Base-by-base conservation (phyloP, 2,113 vertebrate species). In the Lophius piscatorius region DNA sequence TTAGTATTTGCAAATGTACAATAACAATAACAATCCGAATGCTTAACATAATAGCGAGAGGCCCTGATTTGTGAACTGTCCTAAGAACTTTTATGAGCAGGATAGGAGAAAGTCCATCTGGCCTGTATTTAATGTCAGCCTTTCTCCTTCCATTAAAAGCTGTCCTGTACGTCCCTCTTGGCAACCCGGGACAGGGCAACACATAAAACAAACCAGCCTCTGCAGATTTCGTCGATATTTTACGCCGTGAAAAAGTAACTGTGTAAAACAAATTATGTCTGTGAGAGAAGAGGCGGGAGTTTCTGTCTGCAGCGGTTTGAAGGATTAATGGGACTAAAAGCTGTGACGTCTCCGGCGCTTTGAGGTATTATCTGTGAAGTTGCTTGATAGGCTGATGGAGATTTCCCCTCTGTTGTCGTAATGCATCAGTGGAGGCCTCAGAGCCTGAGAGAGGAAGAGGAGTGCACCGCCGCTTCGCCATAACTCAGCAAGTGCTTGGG, bases 31-130 rank as follows among this genome's bases (percentile, higher is more conserved):
- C 88, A 91, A 90, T 74, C 84, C 66, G 40, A 88, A 87, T 55
- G 79, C 87, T 87, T 90, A 89, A 78, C 86, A 89, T 86, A 87
- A 87, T 87, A 90, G 83, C 70, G 78, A 77, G 77, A 80, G 80
- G 74, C 81, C 84, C 77, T 91, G 90, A 93, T 93, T 91, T 91
- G 90, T 91, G 88, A 90, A 85, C 87, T 85, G 90, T 88, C 87
- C 75, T 76, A 34, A 68, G 78, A 82, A 85, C 74, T 77, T 90
- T 92, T 90, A 91, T 89, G 87, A 90, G 77, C 83, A 83, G 81
- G 82, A 83, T 66, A 83, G 82, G 85, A 93, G 82, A 90, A 89
- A 88, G 76, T 85, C 88, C 89, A 90, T 87, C 84, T 92, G 90
- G 90, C 74, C 76, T 63, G 78, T 85, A 88, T 85, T 87, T 89